Evolutionary conservation across 1,140 invertebrate species (phyloP).

Genomic region (Drepana arcuata): DNA sequence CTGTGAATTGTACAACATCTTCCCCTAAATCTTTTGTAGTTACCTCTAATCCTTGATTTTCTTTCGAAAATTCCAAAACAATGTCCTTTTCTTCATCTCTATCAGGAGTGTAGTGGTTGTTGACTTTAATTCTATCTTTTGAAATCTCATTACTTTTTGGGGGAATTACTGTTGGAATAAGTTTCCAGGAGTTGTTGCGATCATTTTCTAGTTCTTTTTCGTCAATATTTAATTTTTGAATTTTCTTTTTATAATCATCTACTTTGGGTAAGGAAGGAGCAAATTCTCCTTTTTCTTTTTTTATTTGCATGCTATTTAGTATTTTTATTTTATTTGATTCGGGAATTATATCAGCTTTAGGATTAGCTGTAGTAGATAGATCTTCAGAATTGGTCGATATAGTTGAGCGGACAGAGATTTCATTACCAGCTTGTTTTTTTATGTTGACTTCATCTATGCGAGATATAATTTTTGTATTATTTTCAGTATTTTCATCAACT

Average conservation of each 20-base stretch:
- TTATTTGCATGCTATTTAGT: too few relatives aligned
- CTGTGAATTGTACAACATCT: slow-evolving; percentile 79
- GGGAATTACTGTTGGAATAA: slow-evolving; percentile 55
- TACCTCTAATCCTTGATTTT: slow-evolving; percentile 81
- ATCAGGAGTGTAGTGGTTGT: slow-evolving; percentile 27
- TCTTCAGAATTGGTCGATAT: too few relatives aligned
- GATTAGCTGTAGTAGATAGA: too few relatives aligned
- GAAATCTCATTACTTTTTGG: slow-evolving; percentile 38
- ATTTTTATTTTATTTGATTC: too few relatives aligned
- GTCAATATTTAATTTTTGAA: slow-evolving; percentile 64
- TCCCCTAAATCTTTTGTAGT: slow-evolving; percentile 79
- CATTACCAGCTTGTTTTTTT: too few relatives aligned
- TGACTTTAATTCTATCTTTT: slow-evolving; percentile 47
- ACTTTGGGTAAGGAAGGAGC: slow-evolving; percentile 36
- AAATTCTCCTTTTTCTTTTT: slow-evolving; percentile 19
- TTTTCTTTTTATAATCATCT: slow-evolving; percentile 61
- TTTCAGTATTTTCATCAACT: too few relatives aligned
- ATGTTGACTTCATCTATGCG: too few relatives aligned
- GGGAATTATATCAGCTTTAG: too few relatives aligned
- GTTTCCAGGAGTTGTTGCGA: slow-evolving; percentile 63
- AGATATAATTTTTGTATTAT: too few relatives aligned
- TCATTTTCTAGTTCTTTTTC: slow-evolving; percentile 49
- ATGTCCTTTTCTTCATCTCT: slow-evolving; percentile 44
- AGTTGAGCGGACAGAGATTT: too few relatives aligned
- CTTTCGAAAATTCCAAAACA: slow-evolving; percentile 71